Conservation (phyloP, 2,113 vertebrate genomes). For the Bagarius yarrelli region DNA sequence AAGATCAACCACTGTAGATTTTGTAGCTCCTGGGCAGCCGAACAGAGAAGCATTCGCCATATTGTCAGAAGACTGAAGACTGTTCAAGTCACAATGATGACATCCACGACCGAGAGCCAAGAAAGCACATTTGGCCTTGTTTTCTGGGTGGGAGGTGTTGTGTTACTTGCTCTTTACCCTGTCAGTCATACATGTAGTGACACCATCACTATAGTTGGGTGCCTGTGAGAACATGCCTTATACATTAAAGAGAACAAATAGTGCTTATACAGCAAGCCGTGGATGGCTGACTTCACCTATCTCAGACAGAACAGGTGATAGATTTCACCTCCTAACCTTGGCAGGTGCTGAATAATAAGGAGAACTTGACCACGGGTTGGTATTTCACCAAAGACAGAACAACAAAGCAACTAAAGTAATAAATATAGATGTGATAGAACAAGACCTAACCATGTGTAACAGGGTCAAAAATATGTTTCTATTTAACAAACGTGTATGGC, state of each 20-base stretch:
- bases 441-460: neutral
- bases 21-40: neutral
- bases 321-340: neutral
- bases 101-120: neutral
- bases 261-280: neutral
- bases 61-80: slow-evolving; percentile 4
- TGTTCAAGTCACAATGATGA: neutral
- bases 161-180: neutral
- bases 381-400: neutral
- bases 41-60: neutral
- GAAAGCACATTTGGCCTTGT: neutral
- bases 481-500: too few species aligned
- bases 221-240: neutral
- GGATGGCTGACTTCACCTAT: neutral
- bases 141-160: neutral
- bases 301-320: neutral
- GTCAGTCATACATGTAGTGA: neutral
- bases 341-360: neutral
- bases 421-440: neutral
- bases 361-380: too few species aligned
- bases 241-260: neutral
- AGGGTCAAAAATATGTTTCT: too few species aligned
- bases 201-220: neutral
- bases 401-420: neutral
- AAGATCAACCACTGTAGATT: neutral